Evolutionary conservation across 35 echinoderm and acorn worm species (phyloP).

Genomic region (Hemicentrotus pulcherrimus): DNA sequence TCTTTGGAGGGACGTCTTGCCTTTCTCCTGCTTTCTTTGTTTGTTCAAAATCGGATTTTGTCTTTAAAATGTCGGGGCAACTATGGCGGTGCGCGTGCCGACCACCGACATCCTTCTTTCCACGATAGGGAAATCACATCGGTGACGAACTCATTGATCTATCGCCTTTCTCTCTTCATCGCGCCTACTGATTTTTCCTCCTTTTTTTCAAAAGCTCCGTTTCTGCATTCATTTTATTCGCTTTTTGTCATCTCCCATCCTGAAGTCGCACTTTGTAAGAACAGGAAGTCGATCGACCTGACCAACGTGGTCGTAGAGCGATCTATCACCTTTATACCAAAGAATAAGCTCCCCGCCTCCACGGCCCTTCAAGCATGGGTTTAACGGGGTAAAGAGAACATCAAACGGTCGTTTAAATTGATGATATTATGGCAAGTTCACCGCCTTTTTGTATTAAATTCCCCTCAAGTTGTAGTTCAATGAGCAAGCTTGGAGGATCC

Average conservation of each 20-base stretch:
- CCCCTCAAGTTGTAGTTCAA: neutral
- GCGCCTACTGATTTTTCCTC: neutral
- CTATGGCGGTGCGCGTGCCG: neutral
- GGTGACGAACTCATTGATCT: slow-evolving; percentile 30
- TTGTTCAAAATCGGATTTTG: neutral
- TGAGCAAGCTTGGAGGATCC: neutral
- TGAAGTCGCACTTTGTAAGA: neutral
- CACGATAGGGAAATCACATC: neutral
- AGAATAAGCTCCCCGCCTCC: neutral
- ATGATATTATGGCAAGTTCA: slow-evolving; percentile 29
- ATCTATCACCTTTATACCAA: slow-evolving; percentile 16
- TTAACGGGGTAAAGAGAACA: neutral
- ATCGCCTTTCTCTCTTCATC: neutral
- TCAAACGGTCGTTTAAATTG: slow-evolving; percentile 5
- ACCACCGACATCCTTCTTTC: neutral
- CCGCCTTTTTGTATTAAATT: slow-evolving; percentile 8
- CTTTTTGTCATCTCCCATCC: neutral
- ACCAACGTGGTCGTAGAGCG: neutral
- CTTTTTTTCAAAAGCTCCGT: neutral
- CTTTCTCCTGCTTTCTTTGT: too few species aligned
- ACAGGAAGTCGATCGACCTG: neutral
- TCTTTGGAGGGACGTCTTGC: too few species aligned
- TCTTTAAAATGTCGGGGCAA: neutral
- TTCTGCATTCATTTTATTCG: neutral
- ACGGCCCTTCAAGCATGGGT: too few species aligned